phyloP scores from a whole-genome alignment of 2,888 invertebrate species.

The Leucophenga montana region DNA sequence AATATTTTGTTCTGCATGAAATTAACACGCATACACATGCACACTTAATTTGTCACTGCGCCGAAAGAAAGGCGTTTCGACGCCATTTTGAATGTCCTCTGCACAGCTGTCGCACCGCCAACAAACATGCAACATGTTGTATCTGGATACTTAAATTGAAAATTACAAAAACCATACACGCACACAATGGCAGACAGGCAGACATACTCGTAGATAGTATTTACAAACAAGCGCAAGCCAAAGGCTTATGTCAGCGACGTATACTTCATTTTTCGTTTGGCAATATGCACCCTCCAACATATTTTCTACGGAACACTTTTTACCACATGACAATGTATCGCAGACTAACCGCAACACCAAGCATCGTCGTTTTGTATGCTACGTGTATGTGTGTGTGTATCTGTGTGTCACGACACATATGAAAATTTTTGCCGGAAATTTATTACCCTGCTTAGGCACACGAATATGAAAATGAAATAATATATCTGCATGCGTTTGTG shows the following conservation, averaged over 20 bases:
- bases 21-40: conserved; percentile 59
- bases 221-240: not conserved
- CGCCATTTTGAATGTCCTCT: conserved; percentile 14
- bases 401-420: conserved; percentile 50
- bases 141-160: conserved; percentile 54
- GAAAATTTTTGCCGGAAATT: conserved; percentile 58
- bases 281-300: not conserved
- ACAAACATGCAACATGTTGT: conserved; percentile 61
- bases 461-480: conserved; percentile 55
- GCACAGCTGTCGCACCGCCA: not conserved
- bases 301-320: not conserved
- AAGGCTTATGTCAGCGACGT: conserved; percentile 23
- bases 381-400: conserved; percentile 8
- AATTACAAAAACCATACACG: conserved; percentile 53
- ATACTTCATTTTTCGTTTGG: conserved; percentile 18
- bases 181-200: conserved; percentile 40
- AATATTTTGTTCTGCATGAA: conserved; percentile 47
- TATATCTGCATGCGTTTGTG: conserved; percentile 34
- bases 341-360: conserved; percentile 2
- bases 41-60: conserved; percentile 61
- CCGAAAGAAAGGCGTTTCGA: not conserved
- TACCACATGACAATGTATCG: not conserved
- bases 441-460: conserved; percentile 62
- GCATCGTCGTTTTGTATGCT: not conserved
- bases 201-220: not conserved